Percentiles rank a stretch among this genome's conserved stretches.
Conservation (phyloP, 2,797 vertebrate species). For the Peromyscus nudipes region DNA sequence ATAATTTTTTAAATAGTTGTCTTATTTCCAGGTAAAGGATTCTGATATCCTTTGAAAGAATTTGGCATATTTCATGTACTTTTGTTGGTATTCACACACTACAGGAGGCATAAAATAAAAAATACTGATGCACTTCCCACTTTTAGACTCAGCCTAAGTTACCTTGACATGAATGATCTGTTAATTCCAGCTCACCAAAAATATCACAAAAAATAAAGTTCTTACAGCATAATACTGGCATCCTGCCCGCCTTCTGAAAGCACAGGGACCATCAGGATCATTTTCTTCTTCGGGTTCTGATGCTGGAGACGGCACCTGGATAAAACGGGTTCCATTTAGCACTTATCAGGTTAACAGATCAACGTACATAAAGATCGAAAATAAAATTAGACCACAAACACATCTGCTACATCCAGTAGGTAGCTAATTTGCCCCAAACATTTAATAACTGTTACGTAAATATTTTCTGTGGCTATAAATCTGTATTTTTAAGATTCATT, state of each 20-base stretch:
- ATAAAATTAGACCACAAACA: slow-evolving; percentile 63
- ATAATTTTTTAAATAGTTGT: slow-evolving; percentile 22
- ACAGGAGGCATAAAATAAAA: slow-evolving; percentile 56
- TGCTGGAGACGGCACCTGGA: slow-evolving; percentile 91
- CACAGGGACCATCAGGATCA: slow-evolving; percentile 94
- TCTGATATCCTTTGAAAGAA: slow-evolving; percentile 49
- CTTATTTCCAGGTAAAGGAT: slow-evolving; percentile 43
- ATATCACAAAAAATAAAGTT: slow-evolving; percentile 69
- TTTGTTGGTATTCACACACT: slow-evolving; percentile 3
- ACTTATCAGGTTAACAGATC: slow-evolving; percentile 52
- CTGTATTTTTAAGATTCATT: slow-evolving; percentile 38
- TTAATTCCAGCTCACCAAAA: slow-evolving; percentile 74
- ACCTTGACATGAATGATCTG: slow-evolving; percentile 58
- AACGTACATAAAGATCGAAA: slow-evolving; percentile 60
- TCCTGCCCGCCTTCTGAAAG: slow-evolving; percentile 95
- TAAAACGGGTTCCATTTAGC: slow-evolving; percentile 66
- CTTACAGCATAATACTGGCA: slow-evolving; percentile 97
- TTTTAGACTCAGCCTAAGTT: slow-evolving; percentile 69
- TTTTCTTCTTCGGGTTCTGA: slow-evolving; percentile 96
- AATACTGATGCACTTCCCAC: slow-evolving; percentile 2
- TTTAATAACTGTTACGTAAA: slow-evolving; percentile 4
- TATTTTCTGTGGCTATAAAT: slow-evolving; percentile 29
- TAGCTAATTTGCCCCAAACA: slow-evolving; percentile 24
- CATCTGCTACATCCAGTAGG: not conserved
- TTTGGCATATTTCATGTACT: slow-evolving; percentile 19